Base-by-base conservation (phyloP, 1,140 invertebrate genomes). In the Drosophila prosaltans region DNA sequence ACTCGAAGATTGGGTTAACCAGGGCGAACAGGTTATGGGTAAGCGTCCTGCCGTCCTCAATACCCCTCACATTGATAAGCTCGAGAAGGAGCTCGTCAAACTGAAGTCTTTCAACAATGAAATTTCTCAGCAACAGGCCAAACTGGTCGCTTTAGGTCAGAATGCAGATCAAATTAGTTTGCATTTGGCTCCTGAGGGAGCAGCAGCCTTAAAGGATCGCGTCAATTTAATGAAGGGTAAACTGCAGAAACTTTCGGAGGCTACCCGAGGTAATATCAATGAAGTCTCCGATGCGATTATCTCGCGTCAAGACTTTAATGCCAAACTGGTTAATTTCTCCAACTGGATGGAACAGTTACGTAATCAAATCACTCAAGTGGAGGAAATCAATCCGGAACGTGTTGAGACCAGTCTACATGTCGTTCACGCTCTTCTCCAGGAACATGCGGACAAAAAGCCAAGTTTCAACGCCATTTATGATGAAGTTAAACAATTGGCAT, bases 291-390 rank as follows among this genome's bases (percentile, higher is more conserved):
- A 97, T 90, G 94, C 96, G 24, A 95, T 97, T 36, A 94, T 97
- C 41, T 94, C 95, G 2, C 93, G 95, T 76, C 96, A 98, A 93
- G 97, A 98, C 90, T 97, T 98, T 76, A 95, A 97, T 79, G 95
- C 95, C 26, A 96, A 96, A 88, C 93, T 98, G 55, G 94, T 95
- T 9, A 95, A 96, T 73, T 97, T 98, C 85, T 95, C 96, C 57
- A 96, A 95, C 60, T 98, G 97, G 97, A 95, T 98, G 92, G 95
- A 96, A 51, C 94, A 95, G 63, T 93, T 97, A 54, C 94, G 95
- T 77, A 93, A 94, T 21, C 95, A 96, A 79, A 94, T 97, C 21
- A 94, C 95, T 48, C 95, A 96, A 77, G 95, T 97, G 58, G 96
- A 96, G 91, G 96, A 97, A 86, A 95, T 98, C 11, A 95, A 95